Base-by-base conservation (phyloP, 1,140 invertebrate species). In the Liolophura sinensis region DNA sequence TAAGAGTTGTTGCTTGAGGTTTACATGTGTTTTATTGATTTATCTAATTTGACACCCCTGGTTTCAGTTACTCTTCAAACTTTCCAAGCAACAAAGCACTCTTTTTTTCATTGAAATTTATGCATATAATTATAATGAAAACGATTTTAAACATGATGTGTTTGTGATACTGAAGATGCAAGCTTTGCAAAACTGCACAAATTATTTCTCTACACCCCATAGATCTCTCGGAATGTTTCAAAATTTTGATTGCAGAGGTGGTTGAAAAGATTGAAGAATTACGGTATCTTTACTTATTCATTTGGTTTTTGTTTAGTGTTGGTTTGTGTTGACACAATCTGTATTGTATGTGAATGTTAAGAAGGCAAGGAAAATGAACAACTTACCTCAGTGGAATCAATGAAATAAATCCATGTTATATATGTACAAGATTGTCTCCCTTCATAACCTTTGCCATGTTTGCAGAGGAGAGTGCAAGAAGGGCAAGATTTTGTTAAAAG, bases 251-350 rank as follows among this genome's bases (percentile, higher is more conserved):
- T n/a, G n/a, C n/a, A n/a, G n/a, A n/a, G n/a, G n/a, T n/a, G n/a
- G n/a, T n/a, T n/a, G 12, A 18, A 16, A 18, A 18, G 31, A 27
- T n/a, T 60, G 18, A 22, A 31, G 18, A 24, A n/a, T 18, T n/a
- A n/a, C n/a, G 18, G 11, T 18, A 6, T 47, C 6, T 40, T n/a
- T n/a, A 27, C 18, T 15, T 48, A 61, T 47, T 25, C 18, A 22
- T 54, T 63, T 18, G n/a, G 51, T 69, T 65, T 40, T 59, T 65
- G 62, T 59, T 58, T 31, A 48, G 54, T 62, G 62, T 46, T 64
- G 58, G 7, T 64, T 65, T 46, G 52, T 40, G 49, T 65, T 74
- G 9, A 40, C 50, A 16, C 67, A 61, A 20, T 69, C 73, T 40
- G 3, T 40, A 40, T 40, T 40, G 9, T 9, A 40, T 40, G 31